These are phyloP conservation scores for Myocastor coypus DNA, from an alignment of 2,113 vertebrate species.

Conservation along the genomic window DNA sequence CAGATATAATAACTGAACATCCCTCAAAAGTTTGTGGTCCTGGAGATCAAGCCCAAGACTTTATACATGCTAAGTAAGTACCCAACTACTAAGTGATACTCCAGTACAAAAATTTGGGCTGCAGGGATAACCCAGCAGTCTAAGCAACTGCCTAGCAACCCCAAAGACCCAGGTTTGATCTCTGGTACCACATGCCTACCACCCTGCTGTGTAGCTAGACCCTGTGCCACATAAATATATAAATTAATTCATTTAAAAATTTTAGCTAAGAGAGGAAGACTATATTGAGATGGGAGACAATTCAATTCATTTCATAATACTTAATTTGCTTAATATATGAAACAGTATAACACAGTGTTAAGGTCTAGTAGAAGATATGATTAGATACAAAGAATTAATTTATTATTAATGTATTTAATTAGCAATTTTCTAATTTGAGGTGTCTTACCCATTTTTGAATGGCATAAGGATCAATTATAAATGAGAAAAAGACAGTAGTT, in stretches of 20 bases:
- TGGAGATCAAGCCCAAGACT: neutral
- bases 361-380: neutral
- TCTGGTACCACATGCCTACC: too few species aligned
- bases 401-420: neutral
- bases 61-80: neutral
- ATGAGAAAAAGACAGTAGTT: slow-evolving; percentile 24
- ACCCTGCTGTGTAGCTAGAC: too few species aligned
- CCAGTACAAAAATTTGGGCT: neutral
- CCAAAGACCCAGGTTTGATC: too few species aligned
- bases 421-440: slow-evolving; percentile 12
- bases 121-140: too few species aligned
- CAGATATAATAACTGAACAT: neutral
- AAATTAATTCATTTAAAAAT: too few species aligned
- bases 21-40: neutral
- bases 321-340: slow-evolving; percentile 38
- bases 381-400: neutral
- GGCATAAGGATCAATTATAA: neutral
- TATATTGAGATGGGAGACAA: neutral
- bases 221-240: too few species aligned
- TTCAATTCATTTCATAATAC: neutral
- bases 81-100: neutral
- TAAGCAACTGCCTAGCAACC: too few species aligned
- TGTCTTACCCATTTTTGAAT: neutral
- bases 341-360: slow-evolving; percentile 1
- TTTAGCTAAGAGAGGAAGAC: neutral